A percentile compares a stretch with the other conserved stretches of the same genome.
These are phyloP conservation scores for Pegea sp. DNA, from an alignment of 23 tunicate genomes.

Conservation along the genomic window DNA sequence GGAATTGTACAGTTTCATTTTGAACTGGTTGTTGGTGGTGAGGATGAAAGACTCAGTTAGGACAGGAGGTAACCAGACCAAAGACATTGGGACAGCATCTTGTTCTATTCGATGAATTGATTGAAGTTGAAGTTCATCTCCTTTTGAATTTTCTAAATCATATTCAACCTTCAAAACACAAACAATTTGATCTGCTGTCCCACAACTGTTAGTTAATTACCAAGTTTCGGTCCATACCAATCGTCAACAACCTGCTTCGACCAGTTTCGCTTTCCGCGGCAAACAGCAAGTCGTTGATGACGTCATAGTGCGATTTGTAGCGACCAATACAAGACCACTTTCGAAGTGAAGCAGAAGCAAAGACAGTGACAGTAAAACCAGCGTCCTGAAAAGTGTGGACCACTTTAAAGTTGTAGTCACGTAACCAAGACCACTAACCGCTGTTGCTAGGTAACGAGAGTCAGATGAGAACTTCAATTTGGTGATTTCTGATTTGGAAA, in stretches of 20 bases:
- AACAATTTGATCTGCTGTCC: no score
- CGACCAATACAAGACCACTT: constrained; percentile 82
- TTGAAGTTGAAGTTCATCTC: constrained; percentile 36
- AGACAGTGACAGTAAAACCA: constrained; percentile 35
- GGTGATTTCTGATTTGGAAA: constrained; percentile 45
- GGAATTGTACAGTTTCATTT: constrained; percentile 69
- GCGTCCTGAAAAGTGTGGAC: constrained; percentile 53
- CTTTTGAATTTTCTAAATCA: constrained; percentile 29
- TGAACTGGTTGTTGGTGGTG: constrained; percentile 68
- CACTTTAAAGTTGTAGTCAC: no score
- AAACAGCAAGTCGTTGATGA: constrained; percentile 45
- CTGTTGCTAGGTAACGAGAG: constrained; percentile 70
- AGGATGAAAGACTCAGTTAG: constrained; percentile 60
- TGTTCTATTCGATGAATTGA: constrained; percentile 71
- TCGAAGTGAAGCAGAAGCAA: constrained; percentile 3
- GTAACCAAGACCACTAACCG: no score
- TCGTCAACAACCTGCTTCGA: constrained; percentile 28
- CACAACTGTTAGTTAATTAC: constrained; percentile 11
- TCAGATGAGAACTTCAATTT: constrained; percentile 50
- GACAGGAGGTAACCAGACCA: constrained; percentile 62
- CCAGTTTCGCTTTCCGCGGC: constrained; percentile 48
- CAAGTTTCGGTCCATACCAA: constrained; percentile 62
- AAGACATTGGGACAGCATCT: constrained; percentile 58
- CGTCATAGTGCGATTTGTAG: constrained; percentile 71
- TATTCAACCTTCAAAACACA: constrained; percentile 49